Percentiles rank a stretch among this genome's conserved stretches.
These are phyloP conservation scores for Hyles vespertilio DNA, from an alignment of 1,140 invertebrate genomes.

Conservation along the genomic window DNA sequence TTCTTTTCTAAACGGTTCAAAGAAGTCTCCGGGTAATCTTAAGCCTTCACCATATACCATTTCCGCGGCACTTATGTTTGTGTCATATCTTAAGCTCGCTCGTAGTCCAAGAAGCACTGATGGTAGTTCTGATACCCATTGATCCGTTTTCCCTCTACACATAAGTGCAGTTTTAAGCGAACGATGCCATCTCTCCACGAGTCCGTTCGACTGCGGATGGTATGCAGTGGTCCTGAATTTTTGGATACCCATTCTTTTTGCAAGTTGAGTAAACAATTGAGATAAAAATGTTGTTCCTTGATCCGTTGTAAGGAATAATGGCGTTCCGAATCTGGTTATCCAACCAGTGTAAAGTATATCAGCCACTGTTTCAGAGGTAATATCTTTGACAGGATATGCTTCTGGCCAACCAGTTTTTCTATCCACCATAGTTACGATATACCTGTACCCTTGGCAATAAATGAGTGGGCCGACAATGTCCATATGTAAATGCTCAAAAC, in stretches of 20 bases:
- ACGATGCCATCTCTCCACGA: constrained; percentile 5
- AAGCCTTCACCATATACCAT: constrained; percentile 6
- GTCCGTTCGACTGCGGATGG: constrained; percentile 7
- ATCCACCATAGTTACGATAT: constrained; percentile 67
- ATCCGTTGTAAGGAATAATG: constrained; percentile 3
- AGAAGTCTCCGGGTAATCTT: constrained; percentile 12
- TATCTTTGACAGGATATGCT: constrained; percentile 57
- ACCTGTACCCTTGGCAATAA: constrained; percentile 34
- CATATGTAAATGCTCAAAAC: constrained; percentile 68
- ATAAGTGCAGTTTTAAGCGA: constrained; percentile 2
- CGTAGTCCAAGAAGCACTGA: constrained; percentile 4
- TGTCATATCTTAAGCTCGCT: constrained; percentile 2
- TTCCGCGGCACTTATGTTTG: constrained; percentile 4
- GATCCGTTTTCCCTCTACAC: not conserved
- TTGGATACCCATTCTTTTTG: not conserved
- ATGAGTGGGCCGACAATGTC: constrained; percentile 45
- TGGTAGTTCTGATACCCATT: constrained; percentile 6
- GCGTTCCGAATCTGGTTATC: constrained; percentile 38
- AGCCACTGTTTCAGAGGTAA: constrained; percentile 37
- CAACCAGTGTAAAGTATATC: constrained; percentile 27
- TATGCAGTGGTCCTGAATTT: constrained; percentile 6
- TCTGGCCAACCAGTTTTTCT: constrained; percentile 69
- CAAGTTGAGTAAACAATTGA: constrained; percentile 2
- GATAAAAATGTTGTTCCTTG: constrained; percentile 7
- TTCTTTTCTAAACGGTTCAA: not conserved